Conservation (phyloP, 2,113 vertebrate genomes). For the Xenopus borealis region DNA sequence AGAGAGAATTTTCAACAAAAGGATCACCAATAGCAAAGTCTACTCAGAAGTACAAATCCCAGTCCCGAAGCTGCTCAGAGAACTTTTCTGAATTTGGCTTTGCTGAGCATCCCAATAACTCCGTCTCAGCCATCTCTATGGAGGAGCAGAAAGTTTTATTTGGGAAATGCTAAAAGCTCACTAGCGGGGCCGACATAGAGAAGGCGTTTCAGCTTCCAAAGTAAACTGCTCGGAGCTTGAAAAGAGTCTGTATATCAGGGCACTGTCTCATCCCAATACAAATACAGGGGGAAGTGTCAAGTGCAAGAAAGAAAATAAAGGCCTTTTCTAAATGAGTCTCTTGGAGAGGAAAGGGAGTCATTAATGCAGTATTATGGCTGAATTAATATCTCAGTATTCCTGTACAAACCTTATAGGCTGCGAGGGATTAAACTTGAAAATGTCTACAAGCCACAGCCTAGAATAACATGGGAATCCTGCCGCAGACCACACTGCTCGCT, state of each 20-base stretch:
- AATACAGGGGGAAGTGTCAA: conserved; percentile 5
- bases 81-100: neutral
- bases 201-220: conserved; percentile 55
- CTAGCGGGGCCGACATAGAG: conserved; percentile 45
- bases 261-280: conserved; percentile 65
- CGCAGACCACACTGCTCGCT: no score
- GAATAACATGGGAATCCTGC: no score
- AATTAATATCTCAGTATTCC: no score
- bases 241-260: conserved; percentile 66
- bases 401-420: no score
- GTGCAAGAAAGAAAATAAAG: neutral
- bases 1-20: conserved; percentile 56
- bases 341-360: no score
- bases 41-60: conserved; percentile 51
- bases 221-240: conserved; percentile 65
- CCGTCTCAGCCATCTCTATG: conserved; percentile 57
- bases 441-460: no score
- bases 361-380: no score
- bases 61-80: neutral
- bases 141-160: conserved; percentile 60
- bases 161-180: conserved; percentile 51
- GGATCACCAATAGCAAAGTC: conserved; percentile 56
- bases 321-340: no score
- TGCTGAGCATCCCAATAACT: conserved; percentile 42
- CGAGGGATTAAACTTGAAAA: no score